These are phyloP conservation scores for Trachops cirrhosus DNA, from an alignment of 2,797 vertebrate genomes.

Conservation along the genomic window DNA sequence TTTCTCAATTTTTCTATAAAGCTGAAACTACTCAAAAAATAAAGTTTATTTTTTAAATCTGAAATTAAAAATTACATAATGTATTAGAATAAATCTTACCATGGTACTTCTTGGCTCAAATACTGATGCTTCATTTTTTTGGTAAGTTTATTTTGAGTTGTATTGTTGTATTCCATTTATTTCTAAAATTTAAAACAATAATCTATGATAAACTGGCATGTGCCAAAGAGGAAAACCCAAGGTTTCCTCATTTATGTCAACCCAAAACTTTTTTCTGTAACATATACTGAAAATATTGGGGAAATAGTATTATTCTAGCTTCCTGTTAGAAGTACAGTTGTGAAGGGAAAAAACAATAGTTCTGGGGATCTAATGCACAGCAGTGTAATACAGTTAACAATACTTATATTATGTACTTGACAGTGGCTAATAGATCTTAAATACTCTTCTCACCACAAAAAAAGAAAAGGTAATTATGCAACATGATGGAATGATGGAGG, in stretches of 20 bases:
- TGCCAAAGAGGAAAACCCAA: not conserved
- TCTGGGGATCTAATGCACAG: not conserved
- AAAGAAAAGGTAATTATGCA: not conserved
- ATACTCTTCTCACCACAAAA: not conserved
- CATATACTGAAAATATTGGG: not conserved
- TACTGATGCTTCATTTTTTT: not conserved
- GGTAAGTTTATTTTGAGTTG: not conserved
- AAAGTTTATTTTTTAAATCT: not conserved
- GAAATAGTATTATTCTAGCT: not conserved
- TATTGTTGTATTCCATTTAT: not conserved
- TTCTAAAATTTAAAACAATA: conserved; percentile 40
- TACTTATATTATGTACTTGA: not conserved
- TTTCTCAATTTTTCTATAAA: not conserved
- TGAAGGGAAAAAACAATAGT: not conserved
- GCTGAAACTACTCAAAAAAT: not conserved
- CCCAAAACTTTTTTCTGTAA: not conserved
- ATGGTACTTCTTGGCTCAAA: not conserved
- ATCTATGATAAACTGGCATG: not conserved
- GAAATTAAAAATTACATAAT: conserved; percentile 5
- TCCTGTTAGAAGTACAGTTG: not conserved
- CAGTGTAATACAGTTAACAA: not conserved
- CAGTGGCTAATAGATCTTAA: not conserved
- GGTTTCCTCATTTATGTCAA: conserved; percentile 17
- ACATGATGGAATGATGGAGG: not conserved
- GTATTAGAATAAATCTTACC: not conserved